Evolutionary conservation across 2,797 vertebrate species (phyloP).

Genomic region (Leuciscus waleckii): DNA sequence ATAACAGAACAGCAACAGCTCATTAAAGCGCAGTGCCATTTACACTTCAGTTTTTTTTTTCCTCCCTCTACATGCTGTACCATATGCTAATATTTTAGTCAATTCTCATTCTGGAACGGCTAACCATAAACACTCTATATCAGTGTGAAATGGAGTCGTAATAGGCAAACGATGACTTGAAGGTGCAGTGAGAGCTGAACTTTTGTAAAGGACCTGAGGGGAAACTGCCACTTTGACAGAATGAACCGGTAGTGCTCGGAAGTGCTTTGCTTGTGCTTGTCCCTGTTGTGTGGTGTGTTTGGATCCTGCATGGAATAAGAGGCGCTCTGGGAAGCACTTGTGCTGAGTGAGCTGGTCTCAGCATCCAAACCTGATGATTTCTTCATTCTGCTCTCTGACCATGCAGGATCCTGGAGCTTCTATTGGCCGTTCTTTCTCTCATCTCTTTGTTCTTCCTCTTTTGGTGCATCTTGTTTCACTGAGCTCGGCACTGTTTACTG

Average conservation of each 20-base stretch:
- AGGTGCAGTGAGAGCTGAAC: background rate
- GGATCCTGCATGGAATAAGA: slow-evolving; percentile 9
- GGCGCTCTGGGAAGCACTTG: background rate
- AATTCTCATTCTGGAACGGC: slow-evolving; percentile 18
- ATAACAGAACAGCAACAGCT: slow-evolving; percentile 50
- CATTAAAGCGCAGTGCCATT: slow-evolving; percentile 50
- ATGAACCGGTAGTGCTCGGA: background rate
- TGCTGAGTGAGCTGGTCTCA: slow-evolving; percentile 37
- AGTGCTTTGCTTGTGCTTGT: background rate
- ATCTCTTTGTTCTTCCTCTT: background rate
- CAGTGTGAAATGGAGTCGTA: background rate
- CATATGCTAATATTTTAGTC: slow-evolving; percentile 40
- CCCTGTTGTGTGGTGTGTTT: slow-evolving; percentile 6
- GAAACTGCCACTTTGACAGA: background rate
- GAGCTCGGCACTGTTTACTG: slow-evolving; percentile 4
- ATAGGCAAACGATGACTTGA: background rate
- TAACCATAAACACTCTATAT: slow-evolving; percentile 25
- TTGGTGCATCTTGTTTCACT: slow-evolving; percentile 3
- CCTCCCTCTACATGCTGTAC: background rate
- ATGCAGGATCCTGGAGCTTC: background rate
- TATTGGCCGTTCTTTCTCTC: background rate
- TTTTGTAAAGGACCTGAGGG: background rate
- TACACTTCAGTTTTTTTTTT: slow-evolving; percentile 22
- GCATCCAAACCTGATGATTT: slow-evolving; percentile 33
- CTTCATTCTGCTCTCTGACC: background rate